Conservation (phyloP, 2,797 vertebrate genomes). For the Huso huso region DNA sequence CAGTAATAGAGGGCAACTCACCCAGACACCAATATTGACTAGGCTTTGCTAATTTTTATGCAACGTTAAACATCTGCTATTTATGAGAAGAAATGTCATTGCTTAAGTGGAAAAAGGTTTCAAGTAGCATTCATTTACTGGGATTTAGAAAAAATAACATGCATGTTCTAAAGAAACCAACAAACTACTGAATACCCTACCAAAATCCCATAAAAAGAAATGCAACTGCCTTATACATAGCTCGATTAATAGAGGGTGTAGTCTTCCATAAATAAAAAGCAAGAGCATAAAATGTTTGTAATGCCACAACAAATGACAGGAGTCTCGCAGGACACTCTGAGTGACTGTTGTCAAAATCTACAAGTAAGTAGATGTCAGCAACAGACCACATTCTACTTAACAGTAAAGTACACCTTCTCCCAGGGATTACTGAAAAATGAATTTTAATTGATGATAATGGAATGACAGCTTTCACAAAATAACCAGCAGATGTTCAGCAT, state of each 20-base stretch:
- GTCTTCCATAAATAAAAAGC: neutral
- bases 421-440: slow-evolving; percentile 43
- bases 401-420: slow-evolving; percentile 34
- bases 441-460: slow-evolving; percentile 51
- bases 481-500: slow-evolving; percentile 42
- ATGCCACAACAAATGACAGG: slow-evolving; percentile 18
- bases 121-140: no score
- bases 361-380: slow-evolving; percentile 37
- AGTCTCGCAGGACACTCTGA: slow-evolving; percentile 25
- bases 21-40: no score
- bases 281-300: slow-evolving; percentile 9
- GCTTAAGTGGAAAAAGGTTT: no score
- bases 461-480: slow-evolving; percentile 45
- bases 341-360: slow-evolving; percentile 22
- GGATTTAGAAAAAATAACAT: no score
- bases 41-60: no score
- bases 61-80: no score
- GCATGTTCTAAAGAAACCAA: no score
- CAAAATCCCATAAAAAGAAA: slow-evolving; percentile 5
- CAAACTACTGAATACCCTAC: neutral
- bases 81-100: no score
- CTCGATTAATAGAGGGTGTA: neutral
- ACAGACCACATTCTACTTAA: slow-evolving; percentile 33
- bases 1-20: no score
- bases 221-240: neutral